Evolutionary conservation across 2,113 vertebrate species (phyloP).

Genomic region (Setophaga petechia): DNA sequence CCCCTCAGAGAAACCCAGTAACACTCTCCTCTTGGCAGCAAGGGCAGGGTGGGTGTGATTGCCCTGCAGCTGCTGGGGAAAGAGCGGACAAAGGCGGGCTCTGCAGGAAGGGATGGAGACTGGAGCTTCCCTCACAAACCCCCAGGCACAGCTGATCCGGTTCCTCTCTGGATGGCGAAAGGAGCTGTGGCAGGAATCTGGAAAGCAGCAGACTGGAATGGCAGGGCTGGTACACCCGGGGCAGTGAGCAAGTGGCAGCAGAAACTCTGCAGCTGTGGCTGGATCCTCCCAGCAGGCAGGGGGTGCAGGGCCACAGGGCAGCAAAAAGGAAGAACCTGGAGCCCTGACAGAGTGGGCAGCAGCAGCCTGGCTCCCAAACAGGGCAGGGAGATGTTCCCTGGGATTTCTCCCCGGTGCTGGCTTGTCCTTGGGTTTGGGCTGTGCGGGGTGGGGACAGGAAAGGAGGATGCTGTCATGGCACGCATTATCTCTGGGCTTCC

Average conservation of each 20-base stretch:
- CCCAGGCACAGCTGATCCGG: accelerated
- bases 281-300: not conserved
- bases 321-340: not conserved
- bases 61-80: accelerated
- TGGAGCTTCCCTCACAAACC: too few relatives aligned
- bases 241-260: not conserved
- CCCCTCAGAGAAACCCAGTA: not conserved
- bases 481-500: not conserved
- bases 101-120: not conserved
- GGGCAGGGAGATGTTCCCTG: not conserved
- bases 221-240: not conserved
- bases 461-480: not conserved
- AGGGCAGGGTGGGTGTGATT: not conserved
- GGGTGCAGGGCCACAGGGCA: too few relatives aligned
- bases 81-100: accelerated
- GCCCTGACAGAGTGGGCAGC: not conserved
- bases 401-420: not conserved
- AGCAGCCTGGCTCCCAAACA: not conserved
- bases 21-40: not conserved
- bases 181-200: not conserved
- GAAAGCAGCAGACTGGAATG: not conserved
- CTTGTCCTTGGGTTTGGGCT: too few relatives aligned
- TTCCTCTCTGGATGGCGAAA: too few relatives aligned
- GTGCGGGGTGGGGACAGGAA: not conserved
- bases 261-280: not conserved